Evolutionary conservation across 92 coral and sea anemone species (phyloP).

Genomic region (Phenganax marumi): DNA sequence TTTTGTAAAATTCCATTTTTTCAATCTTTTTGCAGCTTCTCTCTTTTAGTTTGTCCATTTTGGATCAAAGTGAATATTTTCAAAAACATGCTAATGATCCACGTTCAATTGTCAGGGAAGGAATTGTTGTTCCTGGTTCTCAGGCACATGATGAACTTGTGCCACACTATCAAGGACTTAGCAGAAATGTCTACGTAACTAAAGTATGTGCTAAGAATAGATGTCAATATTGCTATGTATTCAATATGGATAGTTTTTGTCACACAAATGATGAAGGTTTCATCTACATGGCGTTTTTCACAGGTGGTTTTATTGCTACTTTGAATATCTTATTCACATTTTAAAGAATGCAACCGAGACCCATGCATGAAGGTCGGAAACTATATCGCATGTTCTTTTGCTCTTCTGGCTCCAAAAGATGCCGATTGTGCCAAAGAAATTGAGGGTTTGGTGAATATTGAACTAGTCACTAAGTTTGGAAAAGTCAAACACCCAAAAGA

Average conservation of each 20-base stretch:
- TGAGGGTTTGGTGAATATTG: neutral
- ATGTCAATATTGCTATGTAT: too few species aligned
- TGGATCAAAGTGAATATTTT: neutral
- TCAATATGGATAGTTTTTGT: too few species aligned
- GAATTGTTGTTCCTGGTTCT: conserved; percentile 4
- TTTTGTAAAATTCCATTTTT: too few species aligned
- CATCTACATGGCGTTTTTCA: too few species aligned
- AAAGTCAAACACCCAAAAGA: neutral
- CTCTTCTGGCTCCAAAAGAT: too few species aligned
- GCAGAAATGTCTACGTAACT: too few species aligned
- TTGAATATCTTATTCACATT: too few species aligned
- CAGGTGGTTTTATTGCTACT: too few species aligned
- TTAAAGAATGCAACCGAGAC: neutral
- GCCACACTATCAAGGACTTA: neutral
- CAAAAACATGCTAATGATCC: neutral
- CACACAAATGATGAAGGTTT: too few species aligned
- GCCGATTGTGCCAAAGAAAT: neutral
- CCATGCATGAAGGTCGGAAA: neutral
- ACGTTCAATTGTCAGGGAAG: neutral
- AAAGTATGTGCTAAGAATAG: neutral
- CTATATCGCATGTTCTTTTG: too few species aligned
- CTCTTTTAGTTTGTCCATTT: too few species aligned
- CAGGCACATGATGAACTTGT: too few species aligned
- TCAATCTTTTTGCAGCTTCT: neutral
- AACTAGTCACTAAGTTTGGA: neutral